Evolutionary conservation across 2,888 invertebrate genomes (phyloP).

Genomic region (Sinelater perroti): DNA sequence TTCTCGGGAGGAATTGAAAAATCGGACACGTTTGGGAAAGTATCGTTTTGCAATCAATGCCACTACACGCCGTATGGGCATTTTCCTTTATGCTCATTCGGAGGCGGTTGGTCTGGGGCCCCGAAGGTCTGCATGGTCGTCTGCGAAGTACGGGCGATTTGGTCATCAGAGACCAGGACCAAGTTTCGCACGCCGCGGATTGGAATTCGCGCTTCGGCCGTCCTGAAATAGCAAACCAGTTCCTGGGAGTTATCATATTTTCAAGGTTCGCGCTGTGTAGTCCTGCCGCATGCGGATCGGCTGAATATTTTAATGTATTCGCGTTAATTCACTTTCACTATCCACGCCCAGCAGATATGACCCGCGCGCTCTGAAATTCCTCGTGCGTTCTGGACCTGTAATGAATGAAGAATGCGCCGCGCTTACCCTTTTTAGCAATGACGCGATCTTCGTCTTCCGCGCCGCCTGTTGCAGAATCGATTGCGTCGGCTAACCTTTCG

Average conservation of each 20-base stretch:
- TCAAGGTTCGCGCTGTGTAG: slow-evolving; percentile 25
- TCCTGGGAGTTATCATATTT: slow-evolving; percentile 20
- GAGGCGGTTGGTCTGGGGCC: too few relatives aligned
- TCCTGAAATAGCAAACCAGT: slow-evolving; percentile 16
- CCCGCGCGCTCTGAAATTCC: slow-evolving; percentile 10
- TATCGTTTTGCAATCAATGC: slow-evolving; percentile 7
- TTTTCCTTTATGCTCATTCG: too few relatives aligned
- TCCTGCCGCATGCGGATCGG: slow-evolving; percentile 10
- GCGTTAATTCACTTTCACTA: slow-evolving; percentile 42
- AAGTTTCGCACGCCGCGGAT: too few relatives aligned
- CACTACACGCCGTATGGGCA: too few relatives aligned
- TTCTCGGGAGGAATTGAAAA: too few relatives aligned
- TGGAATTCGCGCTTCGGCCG: too few relatives aligned
- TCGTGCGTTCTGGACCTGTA: slow-evolving; percentile 4
- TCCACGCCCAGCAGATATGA: slow-evolving; percentile 27
- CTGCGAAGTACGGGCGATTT: too few relatives aligned
- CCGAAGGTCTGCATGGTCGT: too few relatives aligned
- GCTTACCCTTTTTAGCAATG: slow-evolving; percentile 1
- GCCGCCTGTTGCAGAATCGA: not conserved
- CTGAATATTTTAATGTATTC: slow-evolving; percentile 42
- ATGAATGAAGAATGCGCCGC: slow-evolving; percentile 18
- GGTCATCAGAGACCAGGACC: too few relatives aligned
- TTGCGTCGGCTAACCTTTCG: slow-evolving; percentile 1
- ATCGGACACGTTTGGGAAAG: slow-evolving; percentile 1
- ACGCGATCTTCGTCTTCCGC: not conserved